Base-by-base conservation (phyloP, 2,888 invertebrate genomes). In the Dynastes tityus region DNA sequence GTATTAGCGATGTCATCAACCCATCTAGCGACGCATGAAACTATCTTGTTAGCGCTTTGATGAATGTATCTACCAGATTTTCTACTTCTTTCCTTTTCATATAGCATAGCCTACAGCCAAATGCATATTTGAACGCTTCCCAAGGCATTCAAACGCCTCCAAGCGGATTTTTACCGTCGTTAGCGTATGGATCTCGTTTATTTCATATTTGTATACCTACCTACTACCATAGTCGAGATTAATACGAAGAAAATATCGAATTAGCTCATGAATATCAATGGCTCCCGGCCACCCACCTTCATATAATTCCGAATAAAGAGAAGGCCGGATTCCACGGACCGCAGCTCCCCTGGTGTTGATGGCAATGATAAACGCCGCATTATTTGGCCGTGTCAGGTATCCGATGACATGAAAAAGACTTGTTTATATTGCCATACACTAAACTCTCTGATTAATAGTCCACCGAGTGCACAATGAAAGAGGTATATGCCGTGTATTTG, bases 381-480 rank as follows among this genome's bases (percentile, higher is more conserved):
- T 88, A 88, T 88, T 86, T 86, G 85, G 83, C 87, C 84, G 85
- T 87, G 88, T 88, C 88, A 89, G 89, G 89, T 89, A 88, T 89
- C 88, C 88, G 89, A 89, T 89, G 89, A 89, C 88, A 89, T 89
- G 89, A 89, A 89, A 89, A 89, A 88, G 88, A 89, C 89, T 89
- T 89, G 89, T 89, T 89, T 89, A 89, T 89, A 89, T 88, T 87
- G 87, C 87, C 85, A 85, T 86, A 86, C 86, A 86, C 85, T 85
- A 85, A 45, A 84, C 85, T 84, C 84, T 88, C 88, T 89, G 88
- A 88, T 89, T 89, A 89, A 89, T 89, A 86, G 86, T 82, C 86
- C 16, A 80, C 80, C 81, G 80, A 45, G 8, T 45, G 81, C 84
- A 87, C 87, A 87, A 87, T 87, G 85, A 81, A 81, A 8, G 45